A percentile compares a stretch with the other conserved stretches of the same genome.
Evolutionary conservation across 2,888 invertebrate genomes (phyloP).

Genomic region (Lithophane leautieri): DNA sequence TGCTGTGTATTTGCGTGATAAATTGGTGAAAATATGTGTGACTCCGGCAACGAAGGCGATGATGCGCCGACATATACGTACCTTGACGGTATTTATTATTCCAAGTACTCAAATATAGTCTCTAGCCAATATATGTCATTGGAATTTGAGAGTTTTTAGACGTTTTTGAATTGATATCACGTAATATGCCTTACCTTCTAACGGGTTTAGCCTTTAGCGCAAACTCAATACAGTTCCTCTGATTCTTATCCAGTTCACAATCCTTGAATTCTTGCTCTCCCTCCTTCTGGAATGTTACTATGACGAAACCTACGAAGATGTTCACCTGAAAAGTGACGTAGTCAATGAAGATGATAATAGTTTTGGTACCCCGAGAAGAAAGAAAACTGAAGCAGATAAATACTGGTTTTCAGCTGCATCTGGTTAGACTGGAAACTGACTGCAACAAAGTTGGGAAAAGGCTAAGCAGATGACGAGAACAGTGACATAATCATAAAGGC

Average conservation of each 20-base stretch:
- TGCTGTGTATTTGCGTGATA: no score
- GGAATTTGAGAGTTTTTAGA: neutral
- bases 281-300: slow-evolving; percentile 99
- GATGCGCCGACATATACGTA: no score
- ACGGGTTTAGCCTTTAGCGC: slow-evolving; percentile 96
- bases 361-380: neutral
- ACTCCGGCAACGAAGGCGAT: no score
- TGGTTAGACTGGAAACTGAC: neutral
- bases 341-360: neutral
- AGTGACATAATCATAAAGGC: neutral
- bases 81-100: no score
- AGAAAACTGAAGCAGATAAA: neutral
- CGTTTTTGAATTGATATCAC: neutral
- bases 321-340: slow-evolving; percentile 92
- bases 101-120: neutral
- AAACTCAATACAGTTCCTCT: slow-evolving; percentile 99
- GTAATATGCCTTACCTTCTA: slow-evolving; percentile 83
- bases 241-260: slow-evolving; percentile 99
- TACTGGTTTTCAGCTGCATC: neutral
- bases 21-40: no score
- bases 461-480: neutral
- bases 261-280: slow-evolving; percentile 99
- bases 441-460: neutral
- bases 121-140: neutral
- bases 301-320: slow-evolving; percentile 99